Evolutionary conservation across 2,797 vertebrate genomes (phyloP).

Genomic region (Serranus cabrilla): DNA sequence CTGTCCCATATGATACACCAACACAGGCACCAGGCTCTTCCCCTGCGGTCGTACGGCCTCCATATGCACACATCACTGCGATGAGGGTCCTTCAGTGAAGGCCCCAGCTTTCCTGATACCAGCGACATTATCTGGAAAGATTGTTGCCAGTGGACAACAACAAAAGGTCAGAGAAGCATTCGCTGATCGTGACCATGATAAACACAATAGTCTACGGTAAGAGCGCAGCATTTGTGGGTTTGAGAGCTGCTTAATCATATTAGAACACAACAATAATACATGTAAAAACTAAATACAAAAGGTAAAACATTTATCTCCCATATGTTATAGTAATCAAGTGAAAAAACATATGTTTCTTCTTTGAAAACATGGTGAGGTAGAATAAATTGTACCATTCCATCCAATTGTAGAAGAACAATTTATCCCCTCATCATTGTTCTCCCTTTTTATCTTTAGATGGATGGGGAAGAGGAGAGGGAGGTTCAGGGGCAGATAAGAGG

Average conservation of each 20-base stretch:
- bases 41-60: constrained; percentile 78
- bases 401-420: no score
- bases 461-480: no score
- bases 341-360: constrained; percentile 15
- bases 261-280: not conserved
- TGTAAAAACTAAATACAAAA: constrained; percentile 5
- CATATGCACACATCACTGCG: constrained; percentile 85
- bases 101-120: constrained; percentile 69
- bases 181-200: constrained; percentile 58
- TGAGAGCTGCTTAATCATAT: constrained; percentile 22
- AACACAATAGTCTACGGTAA: constrained; percentile 43
- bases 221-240: constrained; percentile 19
- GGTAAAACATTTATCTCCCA: not conserved
- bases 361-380: no score
- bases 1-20: constrained; percentile 79
- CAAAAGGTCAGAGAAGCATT: constrained; percentile 75
- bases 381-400: no score
- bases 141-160: constrained; percentile 75
- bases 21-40: constrained; percentile 60
- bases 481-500: no score
- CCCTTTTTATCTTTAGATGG: no score
- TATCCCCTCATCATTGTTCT: no score
- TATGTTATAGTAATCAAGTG: not conserved
- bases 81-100: constrained; percentile 79
- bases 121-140: constrained; percentile 80